Evolutionary conservation across 2,888 invertebrate genomes (phyloP).

Genomic region (Eremobia ochroleuca): DNA sequence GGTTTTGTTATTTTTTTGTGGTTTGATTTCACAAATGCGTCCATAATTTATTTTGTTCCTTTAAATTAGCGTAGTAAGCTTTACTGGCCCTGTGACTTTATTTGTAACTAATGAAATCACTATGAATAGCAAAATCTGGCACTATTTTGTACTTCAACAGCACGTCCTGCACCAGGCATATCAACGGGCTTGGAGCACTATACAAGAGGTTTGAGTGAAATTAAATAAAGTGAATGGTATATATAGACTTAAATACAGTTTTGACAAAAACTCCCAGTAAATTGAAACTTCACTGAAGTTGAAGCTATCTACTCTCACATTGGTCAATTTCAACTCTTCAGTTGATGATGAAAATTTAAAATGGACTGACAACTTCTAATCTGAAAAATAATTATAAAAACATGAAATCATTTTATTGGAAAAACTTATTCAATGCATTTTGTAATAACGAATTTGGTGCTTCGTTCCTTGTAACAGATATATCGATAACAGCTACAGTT

Average conservation of each 20-base stretch:
- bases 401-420: no score
- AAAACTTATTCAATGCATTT: background rate
- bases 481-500: background rate
- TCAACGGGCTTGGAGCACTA: background rate
- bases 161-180: background rate
- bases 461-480: background rate
- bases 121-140: background rate
- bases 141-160: background rate
- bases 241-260: background rate
- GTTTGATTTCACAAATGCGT: background rate
- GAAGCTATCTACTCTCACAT: background rate
- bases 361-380: no score
- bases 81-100: background rate
- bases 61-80: background rate
- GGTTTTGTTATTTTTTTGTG: background rate
- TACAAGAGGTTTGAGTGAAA: background rate
- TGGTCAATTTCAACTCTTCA: background rate
- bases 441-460: background rate
- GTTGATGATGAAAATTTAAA: no score
- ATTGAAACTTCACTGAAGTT: background rate
- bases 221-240: background rate
- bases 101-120: background rate
- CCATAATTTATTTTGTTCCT: background rate
- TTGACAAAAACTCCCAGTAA: background rate
- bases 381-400: no score